A percentile compares a stretch with the other conserved stretches of the same genome.
These are phyloP conservation scores for Chirona hameri DNA, from an alignment of 2,888 invertebrate genomes.

Conservation along the genomic window DNA sequence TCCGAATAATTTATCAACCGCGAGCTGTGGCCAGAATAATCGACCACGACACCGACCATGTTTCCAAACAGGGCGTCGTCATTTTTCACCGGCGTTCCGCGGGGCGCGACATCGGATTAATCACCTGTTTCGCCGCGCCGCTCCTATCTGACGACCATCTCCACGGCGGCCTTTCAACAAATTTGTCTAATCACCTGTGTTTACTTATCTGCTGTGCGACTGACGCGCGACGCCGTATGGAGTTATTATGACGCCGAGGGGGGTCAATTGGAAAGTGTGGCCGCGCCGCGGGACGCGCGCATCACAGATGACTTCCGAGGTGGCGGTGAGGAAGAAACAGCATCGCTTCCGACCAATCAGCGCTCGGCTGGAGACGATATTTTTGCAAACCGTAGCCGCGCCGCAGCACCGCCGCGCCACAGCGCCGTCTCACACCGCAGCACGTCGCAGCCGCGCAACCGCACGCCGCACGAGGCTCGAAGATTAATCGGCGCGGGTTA, in stretches of 20 bases:
- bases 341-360: not conserved
- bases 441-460: not conserved
- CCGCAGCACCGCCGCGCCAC: not conserved
- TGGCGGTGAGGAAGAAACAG: not conserved
- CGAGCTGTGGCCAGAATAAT: not conserved
- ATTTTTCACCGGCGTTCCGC: not conserved
- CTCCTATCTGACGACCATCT: not conserved
- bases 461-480: not conserved
- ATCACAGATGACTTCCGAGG: not conserved
- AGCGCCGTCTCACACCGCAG: not conserved
- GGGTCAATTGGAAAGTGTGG: slow-evolving; percentile 1
- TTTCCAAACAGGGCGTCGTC: not conserved
- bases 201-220: not conserved
- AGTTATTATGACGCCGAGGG: not conserved
- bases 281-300: not conserved
- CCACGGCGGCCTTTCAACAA: not conserved
- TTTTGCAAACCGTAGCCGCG: not conserved
- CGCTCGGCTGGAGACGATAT: not conserved
- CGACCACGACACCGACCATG: not conserved
- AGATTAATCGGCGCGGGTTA: slow-evolving; percentile 2
- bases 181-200: slow-evolving; percentile 9
- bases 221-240: not conserved
- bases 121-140: not conserved
- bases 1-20: not conserved
- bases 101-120: not conserved